A percentile compares a stretch with the other conserved stretches of the same genome.
Evolutionary conservation across 2,797 vertebrate species (phyloP).

Genomic region (Danio albolineatus): DNA sequence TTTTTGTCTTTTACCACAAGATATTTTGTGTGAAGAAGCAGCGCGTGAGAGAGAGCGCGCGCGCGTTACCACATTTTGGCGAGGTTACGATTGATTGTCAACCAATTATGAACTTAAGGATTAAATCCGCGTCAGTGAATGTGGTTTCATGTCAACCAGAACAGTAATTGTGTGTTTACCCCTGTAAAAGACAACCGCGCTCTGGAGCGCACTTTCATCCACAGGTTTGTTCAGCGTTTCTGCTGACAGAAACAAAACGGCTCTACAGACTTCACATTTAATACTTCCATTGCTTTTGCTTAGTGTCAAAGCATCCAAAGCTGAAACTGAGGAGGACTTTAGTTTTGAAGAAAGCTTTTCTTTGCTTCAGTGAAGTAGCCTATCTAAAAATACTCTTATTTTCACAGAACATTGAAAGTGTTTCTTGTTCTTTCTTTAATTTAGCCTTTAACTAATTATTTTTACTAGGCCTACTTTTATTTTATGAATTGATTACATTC

Average conservation of each 20-base stretch:
- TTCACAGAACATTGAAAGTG: not conserved
- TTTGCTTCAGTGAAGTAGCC: no score
- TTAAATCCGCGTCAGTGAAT: not conserved
- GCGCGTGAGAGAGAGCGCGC: not conserved
- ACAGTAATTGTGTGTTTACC: not conserved
- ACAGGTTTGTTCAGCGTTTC: not conserved
- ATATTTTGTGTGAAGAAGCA: conserved; percentile 6
- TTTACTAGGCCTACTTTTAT: no score
- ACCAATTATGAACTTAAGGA: not conserved
- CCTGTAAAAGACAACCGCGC: not conserved
- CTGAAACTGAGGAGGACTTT: not conserved
- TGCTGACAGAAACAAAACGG: conserved; percentile 6
- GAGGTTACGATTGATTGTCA: not conserved
- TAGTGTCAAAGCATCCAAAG: not conserved
- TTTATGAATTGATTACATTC: not conserved
- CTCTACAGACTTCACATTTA: not conserved
- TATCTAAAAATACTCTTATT: no score
- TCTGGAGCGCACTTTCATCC: not conserved
- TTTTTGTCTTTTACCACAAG: not conserved
- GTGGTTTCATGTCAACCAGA: not conserved
- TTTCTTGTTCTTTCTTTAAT: not conserved
- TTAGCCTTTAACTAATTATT: no score
- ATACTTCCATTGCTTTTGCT: not conserved
- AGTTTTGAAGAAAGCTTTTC: not conserved
- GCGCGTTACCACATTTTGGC: not conserved